Evolutionary conservation across 2,888 invertebrate species (phyloP).

Genomic region (Dorcus parallelipipedus): DNA sequence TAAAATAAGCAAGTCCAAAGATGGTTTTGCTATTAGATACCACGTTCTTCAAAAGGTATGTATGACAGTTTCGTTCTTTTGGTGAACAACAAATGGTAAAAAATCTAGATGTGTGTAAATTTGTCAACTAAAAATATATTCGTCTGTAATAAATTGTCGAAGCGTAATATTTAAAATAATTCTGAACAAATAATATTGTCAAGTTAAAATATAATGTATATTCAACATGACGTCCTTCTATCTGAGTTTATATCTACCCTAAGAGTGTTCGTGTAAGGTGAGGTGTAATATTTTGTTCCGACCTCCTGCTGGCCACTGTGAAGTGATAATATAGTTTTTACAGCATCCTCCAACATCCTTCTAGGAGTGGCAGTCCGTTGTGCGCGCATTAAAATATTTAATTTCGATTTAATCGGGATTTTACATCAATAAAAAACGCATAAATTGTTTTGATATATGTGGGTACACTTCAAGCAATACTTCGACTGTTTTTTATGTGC

Average conservation of each 20-base stretch:
- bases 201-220: constrained; percentile 29
- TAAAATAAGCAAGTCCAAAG: too few relatives aligned
- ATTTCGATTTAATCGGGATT: constrained; percentile 47
- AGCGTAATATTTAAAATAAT: constrained; percentile 21
- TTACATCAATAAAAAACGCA: constrained; percentile 46
- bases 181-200: constrained; percentile 31
- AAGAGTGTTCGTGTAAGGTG: constrained; percentile 25
- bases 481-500: not conserved
- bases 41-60: too few relatives aligned
- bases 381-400: constrained; percentile 43
- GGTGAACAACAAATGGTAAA: too few relatives aligned
- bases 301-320: constrained; percentile 40
- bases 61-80: too few relatives aligned
- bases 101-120: not conserved
- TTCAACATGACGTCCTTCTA: constrained; percentile 27
- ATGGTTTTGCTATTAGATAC: too few relatives aligned
- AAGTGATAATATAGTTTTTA: constrained; percentile 49
- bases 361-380: constrained; percentile 39
- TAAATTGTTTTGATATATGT: constrained; percentile 34
- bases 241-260: constrained; percentile 23
- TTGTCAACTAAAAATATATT: not conserved
- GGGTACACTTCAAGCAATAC: not conserved
- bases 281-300: constrained; percentile 42
- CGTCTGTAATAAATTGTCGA: constrained; percentile 9
- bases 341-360: constrained; percentile 35